Evolutionary conservation across 2,113 vertebrate genomes (phyloP).

Genomic region (Ciconia stormi): DNA sequence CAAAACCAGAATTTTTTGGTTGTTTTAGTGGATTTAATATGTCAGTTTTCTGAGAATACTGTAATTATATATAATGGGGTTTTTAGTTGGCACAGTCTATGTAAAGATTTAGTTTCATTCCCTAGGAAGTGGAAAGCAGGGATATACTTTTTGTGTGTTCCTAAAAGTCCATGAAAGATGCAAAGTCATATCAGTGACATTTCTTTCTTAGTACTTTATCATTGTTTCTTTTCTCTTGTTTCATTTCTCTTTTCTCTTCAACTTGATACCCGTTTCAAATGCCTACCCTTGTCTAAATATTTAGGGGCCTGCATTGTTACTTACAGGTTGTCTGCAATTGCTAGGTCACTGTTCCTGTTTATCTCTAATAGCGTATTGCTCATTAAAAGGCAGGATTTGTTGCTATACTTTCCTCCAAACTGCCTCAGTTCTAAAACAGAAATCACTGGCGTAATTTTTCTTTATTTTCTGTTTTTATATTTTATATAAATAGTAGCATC

Average conservation of each 20-base stretch:
- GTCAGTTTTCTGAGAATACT: neutral
- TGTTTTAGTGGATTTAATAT: neutral
- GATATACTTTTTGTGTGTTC: neutral
- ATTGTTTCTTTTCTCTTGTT: neutral
- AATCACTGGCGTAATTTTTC: neutral
- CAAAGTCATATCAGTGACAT: neutral
- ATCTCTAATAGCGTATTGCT: neutral
- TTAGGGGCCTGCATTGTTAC: neutral
- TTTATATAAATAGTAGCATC: neutral
- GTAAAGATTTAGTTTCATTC: neutral
- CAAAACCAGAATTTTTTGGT: neutral
- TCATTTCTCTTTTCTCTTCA: too few species aligned
- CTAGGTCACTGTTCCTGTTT: neutral
- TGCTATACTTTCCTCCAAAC: neutral
- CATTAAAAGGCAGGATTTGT: neutral
- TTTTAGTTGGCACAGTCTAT: neutral
- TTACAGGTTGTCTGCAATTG: neutral
- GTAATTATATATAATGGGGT: rapidly evolving
- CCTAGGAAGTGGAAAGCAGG: neutral
- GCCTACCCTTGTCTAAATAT: neutral
- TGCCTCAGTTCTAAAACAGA: neutral
- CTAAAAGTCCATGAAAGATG: neutral
- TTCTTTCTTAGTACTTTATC: neutral
- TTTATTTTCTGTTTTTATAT: neutral
- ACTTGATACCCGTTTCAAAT: neutral